Percentiles rank a stretch among this genome's conserved stretches.
Evolutionary conservation across 2,888 invertebrate species (phyloP).

Genomic region (Epistrophe grossulariae): DNA sequence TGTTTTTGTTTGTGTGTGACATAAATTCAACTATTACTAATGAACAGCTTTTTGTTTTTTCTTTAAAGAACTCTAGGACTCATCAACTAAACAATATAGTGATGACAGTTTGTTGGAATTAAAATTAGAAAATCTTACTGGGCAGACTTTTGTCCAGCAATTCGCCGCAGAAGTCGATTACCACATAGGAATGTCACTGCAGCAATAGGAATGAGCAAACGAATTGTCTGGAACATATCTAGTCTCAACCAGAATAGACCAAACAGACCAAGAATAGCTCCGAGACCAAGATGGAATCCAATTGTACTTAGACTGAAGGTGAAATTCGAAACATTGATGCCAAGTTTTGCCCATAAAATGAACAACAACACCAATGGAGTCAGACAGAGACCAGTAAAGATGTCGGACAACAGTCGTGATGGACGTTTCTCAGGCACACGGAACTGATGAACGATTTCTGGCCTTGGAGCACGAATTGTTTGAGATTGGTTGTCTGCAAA

Average conservation of each 20-base stretch:
- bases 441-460: slow-evolving; percentile 92
- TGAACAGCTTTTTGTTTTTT: slow-evolving; percentile 34
- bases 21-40: slow-evolving; percentile 46
- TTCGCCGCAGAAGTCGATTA: slow-evolving; percentile 93
- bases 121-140: slow-evolving; percentile 49
- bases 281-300: slow-evolving; percentile 95
- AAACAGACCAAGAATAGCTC: slow-evolving; percentile 95
- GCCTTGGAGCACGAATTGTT: slow-evolving; percentile 84
- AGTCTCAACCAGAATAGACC: slow-evolving; percentile 95
- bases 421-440: slow-evolving; percentile 96
- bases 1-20: slow-evolving; percentile 55
- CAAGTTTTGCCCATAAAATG: slow-evolving; percentile 93
- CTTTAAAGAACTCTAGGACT: slow-evolving; percentile 36
- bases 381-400: slow-evolving; percentile 93
- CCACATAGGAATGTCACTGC: slow-evolving; percentile 96
- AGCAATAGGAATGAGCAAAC: slow-evolving; percentile 93
- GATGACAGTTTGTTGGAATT: slow-evolving; percentile 56
- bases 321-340: slow-evolving; percentile 93
- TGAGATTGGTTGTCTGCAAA: slow-evolving; percentile 78
- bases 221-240: slow-evolving; percentile 98
- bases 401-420: slow-evolving; percentile 92
- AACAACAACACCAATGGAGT: slow-evolving; percentile 93
- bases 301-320: slow-evolving; percentile 91
- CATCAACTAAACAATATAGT: slow-evolving; percentile 38
- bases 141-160: slow-evolving; percentile 81